phyloP scores from a whole-genome alignment of 2,113 vertebrate genomes.

The Myiozetetes cayanensis region DNA sequence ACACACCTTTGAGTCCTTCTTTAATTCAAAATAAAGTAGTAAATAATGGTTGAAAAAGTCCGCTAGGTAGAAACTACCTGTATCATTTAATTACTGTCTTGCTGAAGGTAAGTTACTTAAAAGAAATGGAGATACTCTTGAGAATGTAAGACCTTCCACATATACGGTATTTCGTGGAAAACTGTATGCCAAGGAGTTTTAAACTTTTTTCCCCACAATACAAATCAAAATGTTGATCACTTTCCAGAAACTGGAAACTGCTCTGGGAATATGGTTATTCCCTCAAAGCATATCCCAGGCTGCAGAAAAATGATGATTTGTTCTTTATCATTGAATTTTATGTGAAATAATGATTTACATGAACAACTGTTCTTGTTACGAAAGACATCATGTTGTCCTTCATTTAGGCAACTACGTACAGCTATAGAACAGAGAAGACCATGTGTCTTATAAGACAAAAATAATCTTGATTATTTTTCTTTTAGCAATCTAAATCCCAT shows the following conservation, averaged over 20 bases:
- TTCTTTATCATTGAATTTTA: neutral
- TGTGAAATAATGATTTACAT: neutral
- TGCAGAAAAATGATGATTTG: neutral
- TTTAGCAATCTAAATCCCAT: neutral
- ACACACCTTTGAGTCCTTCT: neutral
- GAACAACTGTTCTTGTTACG: neutral
- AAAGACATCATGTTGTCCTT: neutral
- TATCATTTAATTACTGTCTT: neutral
- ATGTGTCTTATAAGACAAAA: neutral
- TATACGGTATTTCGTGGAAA: rapidly evolving
- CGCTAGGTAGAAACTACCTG: neutral
- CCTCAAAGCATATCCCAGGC: neutral
- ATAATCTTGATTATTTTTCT: neutral
- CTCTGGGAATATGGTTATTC: neutral
- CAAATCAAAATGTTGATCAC: neutral
- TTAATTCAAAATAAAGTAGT: neutral
- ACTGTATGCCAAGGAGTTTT: neutral
- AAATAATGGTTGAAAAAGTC: neutral
- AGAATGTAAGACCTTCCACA: neutral
- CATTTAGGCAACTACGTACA: neutral
- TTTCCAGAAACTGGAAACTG: neutral
- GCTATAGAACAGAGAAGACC: neutral
- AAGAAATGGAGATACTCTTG: neutral
- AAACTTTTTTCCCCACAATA: neutral
- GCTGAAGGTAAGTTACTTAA: neutral